Percentiles rank a stretch among this genome's conserved stretches.
Conservation (phyloP, 2,888 invertebrate species). For the Andrena marginata region DNA sequence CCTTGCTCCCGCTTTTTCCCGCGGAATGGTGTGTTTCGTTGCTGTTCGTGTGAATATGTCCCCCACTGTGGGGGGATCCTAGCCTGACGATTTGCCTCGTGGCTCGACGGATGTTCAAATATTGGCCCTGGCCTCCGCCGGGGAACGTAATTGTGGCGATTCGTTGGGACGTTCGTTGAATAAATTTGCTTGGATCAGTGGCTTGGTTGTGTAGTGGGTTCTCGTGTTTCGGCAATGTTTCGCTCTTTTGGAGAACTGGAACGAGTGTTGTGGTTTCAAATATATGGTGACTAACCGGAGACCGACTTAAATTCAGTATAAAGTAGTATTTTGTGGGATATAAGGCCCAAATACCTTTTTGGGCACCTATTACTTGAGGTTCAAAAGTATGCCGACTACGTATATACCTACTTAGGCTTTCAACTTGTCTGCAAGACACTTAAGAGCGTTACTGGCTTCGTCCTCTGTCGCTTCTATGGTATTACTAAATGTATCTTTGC, state of each 20-base stretch:
- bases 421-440: too few relatives aligned
- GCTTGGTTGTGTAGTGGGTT: neutral
- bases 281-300: neutral
- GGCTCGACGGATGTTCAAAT: conserved; percentile 5
- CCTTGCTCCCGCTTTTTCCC: neutral
- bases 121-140: neutral
- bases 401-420: too few relatives aligned
- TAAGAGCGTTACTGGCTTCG: too few relatives aligned
- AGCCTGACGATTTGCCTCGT: neutral
- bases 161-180: neutral
- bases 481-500: too few relatives aligned
- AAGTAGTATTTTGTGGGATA: too few relatives aligned
- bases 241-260: neutral
- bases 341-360: too few relatives aligned
- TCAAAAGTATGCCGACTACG: too few relatives aligned
- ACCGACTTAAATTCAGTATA: too few relatives aligned
- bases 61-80: neutral
- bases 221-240: neutral
- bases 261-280: neutral
- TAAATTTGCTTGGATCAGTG: conserved; percentile 5
- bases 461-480: too few relatives aligned
- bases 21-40: too few relatives aligned
- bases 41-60: neutral
- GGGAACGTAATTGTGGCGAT: neutral
- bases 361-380: too few relatives aligned